phyloP scores from a whole-genome alignment of 2,113 vertebrate genomes.

The Passer montanus region DNA sequence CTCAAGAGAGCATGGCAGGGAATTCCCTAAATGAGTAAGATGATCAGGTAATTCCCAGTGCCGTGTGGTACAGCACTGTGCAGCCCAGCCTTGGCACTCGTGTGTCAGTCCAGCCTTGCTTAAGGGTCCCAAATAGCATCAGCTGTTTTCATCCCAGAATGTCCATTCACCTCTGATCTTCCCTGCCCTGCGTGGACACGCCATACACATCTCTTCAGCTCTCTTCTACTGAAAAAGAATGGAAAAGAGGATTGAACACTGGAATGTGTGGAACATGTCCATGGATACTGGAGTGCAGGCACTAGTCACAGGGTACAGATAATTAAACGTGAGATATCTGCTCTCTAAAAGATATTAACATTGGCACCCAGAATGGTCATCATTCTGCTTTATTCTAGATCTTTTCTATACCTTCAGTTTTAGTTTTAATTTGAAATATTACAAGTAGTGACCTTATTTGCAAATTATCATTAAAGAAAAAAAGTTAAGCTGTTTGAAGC shows the following conservation, averaged over 20 bases:
- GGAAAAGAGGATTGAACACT: background rate
- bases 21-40: background rate
- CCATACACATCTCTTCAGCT: background rate
- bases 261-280: background rate
- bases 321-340: background rate
- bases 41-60: background rate
- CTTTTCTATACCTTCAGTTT: background rate
- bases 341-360: background rate
- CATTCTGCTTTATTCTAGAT: background rate
- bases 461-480: background rate
- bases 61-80: fast-evolving
- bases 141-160: background rate
- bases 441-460: background rate
- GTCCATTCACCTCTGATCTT: background rate
- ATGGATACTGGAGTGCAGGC: background rate
- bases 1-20: background rate
- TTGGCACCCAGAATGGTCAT: background rate
- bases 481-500: background rate
- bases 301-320: background rate
- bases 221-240: background rate
- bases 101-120: background rate
- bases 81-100: background rate
- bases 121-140: background rate
- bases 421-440: background rate
- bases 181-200: fast-evolving